These are phyloP conservation scores for Phoeniculus purpureus DNA, from an alignment of 2,797 vertebrate species.

Conservation along the genomic window DNA sequence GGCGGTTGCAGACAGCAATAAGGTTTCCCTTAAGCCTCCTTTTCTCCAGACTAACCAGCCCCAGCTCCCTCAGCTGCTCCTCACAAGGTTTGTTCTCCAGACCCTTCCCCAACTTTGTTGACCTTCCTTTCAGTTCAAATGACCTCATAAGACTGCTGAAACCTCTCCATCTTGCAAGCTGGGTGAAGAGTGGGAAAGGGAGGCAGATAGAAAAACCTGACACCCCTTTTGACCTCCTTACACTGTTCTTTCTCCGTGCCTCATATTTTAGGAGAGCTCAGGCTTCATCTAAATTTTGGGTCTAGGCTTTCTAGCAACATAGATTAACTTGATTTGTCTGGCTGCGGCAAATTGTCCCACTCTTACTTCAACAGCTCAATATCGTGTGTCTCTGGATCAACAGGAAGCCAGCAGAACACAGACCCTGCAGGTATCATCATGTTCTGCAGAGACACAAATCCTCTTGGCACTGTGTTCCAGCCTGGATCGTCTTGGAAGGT, in stretches of 20 bases:
- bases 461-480: neutral
- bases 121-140: neutral
- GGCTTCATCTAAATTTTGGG: neutral
- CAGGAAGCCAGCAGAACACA: neutral
- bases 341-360: neutral
- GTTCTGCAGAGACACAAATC: neutral
- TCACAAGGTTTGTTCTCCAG: no score
- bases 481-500: neutral
- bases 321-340: neutral
- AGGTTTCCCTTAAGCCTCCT: no score
- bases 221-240: neutral
- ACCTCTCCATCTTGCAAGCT: neutral
- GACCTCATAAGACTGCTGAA: neutral
- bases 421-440: neutral
- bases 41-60: no score
- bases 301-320: neutral
- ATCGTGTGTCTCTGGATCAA: accelerated
- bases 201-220: neutral
- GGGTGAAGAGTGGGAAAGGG: neutral
- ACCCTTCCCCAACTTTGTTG: no score
- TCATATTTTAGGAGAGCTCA: neutral
- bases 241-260: neutral
- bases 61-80: no score
- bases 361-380: neutral
- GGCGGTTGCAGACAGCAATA: no score